phyloP scores from a whole-genome alignment of 2,113 vertebrate species.

The Piprites chloris region DNA sequence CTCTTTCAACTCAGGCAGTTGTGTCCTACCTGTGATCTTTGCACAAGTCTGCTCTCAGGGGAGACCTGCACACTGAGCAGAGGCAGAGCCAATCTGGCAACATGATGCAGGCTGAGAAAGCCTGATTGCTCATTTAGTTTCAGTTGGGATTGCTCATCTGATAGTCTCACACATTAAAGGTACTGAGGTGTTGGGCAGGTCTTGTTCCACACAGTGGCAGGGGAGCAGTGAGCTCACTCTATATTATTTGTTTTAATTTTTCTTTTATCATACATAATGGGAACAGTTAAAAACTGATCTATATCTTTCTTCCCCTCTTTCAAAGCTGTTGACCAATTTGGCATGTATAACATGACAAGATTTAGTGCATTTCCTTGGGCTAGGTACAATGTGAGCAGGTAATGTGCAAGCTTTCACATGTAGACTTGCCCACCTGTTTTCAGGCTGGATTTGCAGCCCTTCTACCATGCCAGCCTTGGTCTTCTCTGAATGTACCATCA shows the following conservation, averaged over 20 bases:
- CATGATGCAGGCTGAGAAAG: not conserved
- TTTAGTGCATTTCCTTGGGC: not conserved
- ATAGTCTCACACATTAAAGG: not conserved
- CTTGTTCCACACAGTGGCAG: constrained; percentile 9
- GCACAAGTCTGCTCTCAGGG: accelerated
- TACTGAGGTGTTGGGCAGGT: not conserved
- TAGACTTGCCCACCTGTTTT: not conserved
- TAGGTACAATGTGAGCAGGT: not conserved
- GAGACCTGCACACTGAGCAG: not conserved
- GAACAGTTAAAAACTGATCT: not conserved
- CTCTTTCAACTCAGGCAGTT: not conserved
- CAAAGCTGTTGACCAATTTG: constrained; percentile 29
- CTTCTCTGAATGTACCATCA: not conserved
- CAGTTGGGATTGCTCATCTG: not conserved
- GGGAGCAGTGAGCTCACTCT: not conserved
- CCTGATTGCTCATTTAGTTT: not conserved
- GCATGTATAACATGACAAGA: not conserved
- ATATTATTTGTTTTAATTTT: not conserved
- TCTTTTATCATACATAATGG: not conserved
- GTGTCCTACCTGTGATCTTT: not conserved
- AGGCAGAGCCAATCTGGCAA: not conserved
- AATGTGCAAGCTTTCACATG: not conserved
- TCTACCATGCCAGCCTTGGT: not conserved
- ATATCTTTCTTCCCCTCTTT: not conserved
- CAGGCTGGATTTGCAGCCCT: not conserved